A percentile compares a stretch with the other conserved stretches of the same genome.
Evolutionary conservation across 2,888 invertebrate species (phyloP).

Genomic region (Seira sanloemensis): DNA sequence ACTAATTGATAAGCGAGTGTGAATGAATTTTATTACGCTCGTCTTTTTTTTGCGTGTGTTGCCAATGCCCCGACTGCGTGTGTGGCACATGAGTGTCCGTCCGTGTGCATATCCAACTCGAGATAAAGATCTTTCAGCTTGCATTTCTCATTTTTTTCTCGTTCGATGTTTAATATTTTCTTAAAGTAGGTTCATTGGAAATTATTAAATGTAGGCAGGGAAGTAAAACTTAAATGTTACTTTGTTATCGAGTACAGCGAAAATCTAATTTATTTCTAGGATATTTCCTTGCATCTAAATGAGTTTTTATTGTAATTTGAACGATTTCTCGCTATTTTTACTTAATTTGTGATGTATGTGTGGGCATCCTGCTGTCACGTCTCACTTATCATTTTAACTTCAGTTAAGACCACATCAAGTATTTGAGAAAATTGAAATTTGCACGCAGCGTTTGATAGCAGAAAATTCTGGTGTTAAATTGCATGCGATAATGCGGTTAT

Average conservation of each 20-base stretch:
- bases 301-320: background rate
- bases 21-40: background rate
- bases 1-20: conserved; percentile 6
- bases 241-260: background rate
- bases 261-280: background rate
- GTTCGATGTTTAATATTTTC: background rate
- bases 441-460: background rate
- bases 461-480: background rate
- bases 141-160: background rate
- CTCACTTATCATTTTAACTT: background rate
- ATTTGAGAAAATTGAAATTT: background rate
- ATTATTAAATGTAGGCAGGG: background rate
- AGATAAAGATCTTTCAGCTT: background rate
- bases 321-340: background rate
- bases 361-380: background rate
- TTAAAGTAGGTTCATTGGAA: background rate
- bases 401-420: background rate
- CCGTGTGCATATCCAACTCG: background rate
- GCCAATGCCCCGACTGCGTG: conserved; percentile 3
- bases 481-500: background rate
- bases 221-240: background rate
- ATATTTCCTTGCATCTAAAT: background rate
- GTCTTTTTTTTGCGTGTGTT: background rate
- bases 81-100: background rate
- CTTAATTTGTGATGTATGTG: background rate